Base-by-base conservation (phyloP, 2,797 vertebrate genomes). In the Morus bassanus region DNA sequence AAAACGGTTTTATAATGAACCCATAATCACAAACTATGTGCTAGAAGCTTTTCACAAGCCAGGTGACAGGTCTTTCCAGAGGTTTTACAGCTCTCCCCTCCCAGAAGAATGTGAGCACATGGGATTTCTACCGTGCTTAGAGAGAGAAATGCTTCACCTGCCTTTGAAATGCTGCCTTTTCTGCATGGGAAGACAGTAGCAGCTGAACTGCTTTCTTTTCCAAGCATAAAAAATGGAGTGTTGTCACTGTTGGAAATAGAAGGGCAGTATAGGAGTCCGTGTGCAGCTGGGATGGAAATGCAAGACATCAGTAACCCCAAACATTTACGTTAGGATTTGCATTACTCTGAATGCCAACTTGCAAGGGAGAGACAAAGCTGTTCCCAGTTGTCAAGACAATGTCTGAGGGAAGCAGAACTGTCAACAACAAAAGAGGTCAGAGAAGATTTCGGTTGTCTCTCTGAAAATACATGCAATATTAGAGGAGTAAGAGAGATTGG, bases 241-340 rank as follows among this genome's bases (percentile, higher is more conserved):
- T 50, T 80, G 57, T 57, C 56, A 43, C 48, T 89, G 31, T 28
- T 93, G 64, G 59, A 91, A 86, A 82, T 4, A 70, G 27, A 86
- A 88, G 31, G 63, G 21, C 53, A 72, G 18, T n/a, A 39, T 8
- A 65, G 54, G 46, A 92, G 30, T 57, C 37, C 4, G 0, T 59
- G 35, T 54, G 30, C 68, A 85, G 35, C 75, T 77, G 61, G n/a
- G 33, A 46, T 43, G 35, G 75, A 85, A 85, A 73, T 1, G 5
- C 43, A 72, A 88, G 57, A 8, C 19, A 50, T 74, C 35, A 72
- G 33, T 83, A 93, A 81, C 54, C 45, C 39, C n/a, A 73, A 89
- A 83, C 35, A 75, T 93, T 96, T 95, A 46, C 14, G 33, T 39
- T 48, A 85, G 88, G 74, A 84, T 84, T 87, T 92, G 67, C 56